Conservation (phyloP, 2,888 invertebrate species). For the Epistrophella euchroma region DNA sequence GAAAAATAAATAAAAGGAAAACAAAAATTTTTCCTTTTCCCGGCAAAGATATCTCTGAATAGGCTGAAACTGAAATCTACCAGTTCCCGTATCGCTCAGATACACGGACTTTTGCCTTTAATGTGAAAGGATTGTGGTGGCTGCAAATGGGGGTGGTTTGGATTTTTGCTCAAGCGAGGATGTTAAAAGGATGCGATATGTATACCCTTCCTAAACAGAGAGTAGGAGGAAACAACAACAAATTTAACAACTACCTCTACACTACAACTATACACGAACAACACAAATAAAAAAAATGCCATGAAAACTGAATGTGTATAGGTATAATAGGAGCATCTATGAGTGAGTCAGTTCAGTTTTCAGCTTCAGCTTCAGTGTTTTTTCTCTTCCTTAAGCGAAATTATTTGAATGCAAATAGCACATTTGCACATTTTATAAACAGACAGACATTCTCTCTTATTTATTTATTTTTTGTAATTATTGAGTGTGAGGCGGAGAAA, state of each 20-base stretch:
- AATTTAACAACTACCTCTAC: neutral
- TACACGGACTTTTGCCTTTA: slow-evolving; percentile 39
- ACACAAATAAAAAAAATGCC: slow-evolving; percentile 15
- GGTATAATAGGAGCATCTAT: slow-evolving; percentile 64
- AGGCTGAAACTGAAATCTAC: slow-evolving; percentile 64
- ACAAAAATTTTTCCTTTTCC: slow-evolving; percentile 17
- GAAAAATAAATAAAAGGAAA: slow-evolving; percentile 11
- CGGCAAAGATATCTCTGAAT: slow-evolving; percentile 33
- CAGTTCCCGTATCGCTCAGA: slow-evolving; percentile 39
- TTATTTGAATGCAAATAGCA: slow-evolving; percentile 72
- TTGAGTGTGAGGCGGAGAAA: slow-evolving; percentile 56
- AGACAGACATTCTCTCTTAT: slow-evolving; percentile 54
- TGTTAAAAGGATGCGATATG: slow-evolving; percentile 46
- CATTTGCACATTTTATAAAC: slow-evolving; percentile 72
- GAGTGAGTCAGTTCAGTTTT: slow-evolving; percentile 66
- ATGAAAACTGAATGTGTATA: slow-evolving; percentile 43
- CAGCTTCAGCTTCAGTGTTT: slow-evolving; percentile 65
- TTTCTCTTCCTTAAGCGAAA: slow-evolving; percentile 67
- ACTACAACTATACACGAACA: neutral
- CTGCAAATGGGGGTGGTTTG: neutral
- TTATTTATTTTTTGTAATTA: slow-evolving; percentile 57
- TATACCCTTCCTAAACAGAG: slow-evolving; percentile 51
- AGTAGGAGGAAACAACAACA: neutral
- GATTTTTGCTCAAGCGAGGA: slow-evolving; percentile 23
- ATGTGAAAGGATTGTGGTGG: slow-evolving; percentile 44